Base-by-base conservation (phyloP, 2,888 invertebrate species). In the Apocheima hispidaria region DNA sequence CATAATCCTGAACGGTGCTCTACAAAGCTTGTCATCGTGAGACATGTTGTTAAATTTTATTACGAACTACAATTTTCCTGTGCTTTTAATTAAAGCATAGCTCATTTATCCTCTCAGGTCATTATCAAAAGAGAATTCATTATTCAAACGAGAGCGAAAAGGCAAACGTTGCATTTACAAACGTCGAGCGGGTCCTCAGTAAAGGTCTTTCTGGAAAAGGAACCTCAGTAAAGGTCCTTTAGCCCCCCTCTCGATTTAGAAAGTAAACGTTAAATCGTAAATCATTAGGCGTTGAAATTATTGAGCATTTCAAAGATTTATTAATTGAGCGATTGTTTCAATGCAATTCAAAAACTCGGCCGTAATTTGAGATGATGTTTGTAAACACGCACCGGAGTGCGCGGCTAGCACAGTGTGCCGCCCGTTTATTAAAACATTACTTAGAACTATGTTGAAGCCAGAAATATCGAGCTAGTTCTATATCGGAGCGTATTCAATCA, bases 301-400 rank as follows among this genome's bases (percentile, higher is more conserved):
- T 18, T 30, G 10, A 14, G 30, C 30, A 16, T 16, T 43, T 5
- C n/a, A 56, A 35, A 35, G 4, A 35, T 46, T 56, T 51, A 51
- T 56, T 60, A 55, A 57, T 58, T 63, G 38, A 38, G 40, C 46
- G 53, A 54, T 63, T 60, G 64, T 60, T 62, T 60, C 56, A 53
- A 35, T 61, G 63, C 28, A 59, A 60, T 57, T 57, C 61, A 60
- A 55, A 50, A 56, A 54, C 33, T 20, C 35, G 41, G 51, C 26
- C 48, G 63, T 53, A 54, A 57, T 30, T 38, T 23, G 38, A 56
- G 60, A 16, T 40, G 14, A 36, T 65, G 66, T 69, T 69, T 66
- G 63, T 67, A 66, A 66, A 69, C 60, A 65, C 28, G 40, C 14
- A 10, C 49, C 53, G 55, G 49, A 16, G 48, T 35, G 44, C 16